Evolutionary conservation across 2,888 invertebrate species (phyloP).

Genomic region (Hyalella azteca): DNA sequence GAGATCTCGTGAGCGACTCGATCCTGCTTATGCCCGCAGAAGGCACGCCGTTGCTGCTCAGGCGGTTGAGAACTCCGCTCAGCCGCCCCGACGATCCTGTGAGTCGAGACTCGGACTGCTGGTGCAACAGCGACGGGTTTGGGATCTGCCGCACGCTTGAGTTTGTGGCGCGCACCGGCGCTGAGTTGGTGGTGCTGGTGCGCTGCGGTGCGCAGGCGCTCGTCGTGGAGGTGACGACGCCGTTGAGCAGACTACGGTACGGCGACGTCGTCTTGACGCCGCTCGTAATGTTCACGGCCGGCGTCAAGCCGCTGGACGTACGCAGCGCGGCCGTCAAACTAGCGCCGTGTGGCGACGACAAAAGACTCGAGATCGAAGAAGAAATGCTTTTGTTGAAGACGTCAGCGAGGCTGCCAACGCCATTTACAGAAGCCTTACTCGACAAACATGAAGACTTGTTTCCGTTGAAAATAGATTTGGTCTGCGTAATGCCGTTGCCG

Average conservation of each 20-base stretch:
- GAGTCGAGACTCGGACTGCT: conserved; percentile 53
- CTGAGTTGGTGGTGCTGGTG: conserved; percentile 19
- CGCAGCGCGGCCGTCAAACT: background rate
- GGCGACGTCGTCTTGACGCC: background rate
- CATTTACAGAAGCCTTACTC: background rate
- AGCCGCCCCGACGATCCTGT: conserved; percentile 35
- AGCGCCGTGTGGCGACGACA: background rate
- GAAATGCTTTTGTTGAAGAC: background rate
- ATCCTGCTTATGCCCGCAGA: conserved; percentile 50
- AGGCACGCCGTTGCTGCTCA: conserved; percentile 8
- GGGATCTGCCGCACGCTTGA: conserved; percentile 56
- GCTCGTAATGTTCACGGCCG: background rate
- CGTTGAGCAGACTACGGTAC: conserved; percentile 3
- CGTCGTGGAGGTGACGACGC: conserved; percentile 1
- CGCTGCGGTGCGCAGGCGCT: background rate
- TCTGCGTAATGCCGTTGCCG: background rate
- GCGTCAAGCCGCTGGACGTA: no score
- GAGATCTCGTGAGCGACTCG: conserved; percentile 52
- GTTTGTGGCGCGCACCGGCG: conserved; percentile 53
- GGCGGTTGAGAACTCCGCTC: conserved; percentile 35
- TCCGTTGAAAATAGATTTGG: background rate
- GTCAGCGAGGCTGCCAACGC: background rate
- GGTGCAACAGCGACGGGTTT: conserved; percentile 53
- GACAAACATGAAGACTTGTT: background rate
- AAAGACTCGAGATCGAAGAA: background rate